phyloP scores from a whole-genome alignment of 2,113 vertebrate genomes.

The Lepisosteus oculatus region DNA sequence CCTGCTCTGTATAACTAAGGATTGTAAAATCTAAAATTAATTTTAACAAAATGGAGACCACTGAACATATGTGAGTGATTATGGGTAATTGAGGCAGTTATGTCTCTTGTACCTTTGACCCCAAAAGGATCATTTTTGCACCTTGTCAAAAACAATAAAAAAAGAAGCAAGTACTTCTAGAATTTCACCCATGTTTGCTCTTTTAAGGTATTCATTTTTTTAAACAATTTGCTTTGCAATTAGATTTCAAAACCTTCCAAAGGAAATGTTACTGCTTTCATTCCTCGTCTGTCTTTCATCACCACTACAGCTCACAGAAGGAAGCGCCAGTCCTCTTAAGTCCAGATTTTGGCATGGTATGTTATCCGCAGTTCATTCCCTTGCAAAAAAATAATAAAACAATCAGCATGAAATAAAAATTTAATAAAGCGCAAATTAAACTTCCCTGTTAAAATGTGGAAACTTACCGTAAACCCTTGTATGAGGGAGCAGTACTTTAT shows the following conservation, averaged over 20 bases:
- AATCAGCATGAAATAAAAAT: too few species aligned
- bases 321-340: too few species aligned
- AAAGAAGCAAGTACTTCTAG: conserved; percentile 36
- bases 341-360: too few species aligned
- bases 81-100: conserved; percentile 63
- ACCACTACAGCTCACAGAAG: not conserved
- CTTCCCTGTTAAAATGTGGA: not conserved
- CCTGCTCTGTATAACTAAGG: conserved; percentile 39
- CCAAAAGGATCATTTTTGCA: conserved; percentile 54
- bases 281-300: conserved; percentile 16
- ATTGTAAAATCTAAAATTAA: conserved; percentile 51
- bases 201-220: conserved; percentile 28
- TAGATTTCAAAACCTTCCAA: conserved; percentile 25
- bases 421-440: not conserved
- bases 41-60: conserved; percentile 42
- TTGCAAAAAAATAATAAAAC: too few species aligned
- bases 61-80: conserved; percentile 60
- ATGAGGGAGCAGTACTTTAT: too few species aligned
- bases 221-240: conserved; percentile 41
- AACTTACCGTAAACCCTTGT: too few species aligned
- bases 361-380: too few species aligned
- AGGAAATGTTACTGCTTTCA: not conserved
- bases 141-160: conserved; percentile 63
- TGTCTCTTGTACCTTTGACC: conserved; percentile 63
- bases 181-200: conserved; percentile 22